Evolutionary conservation across 2,797 vertebrate genomes (phyloP), one percentile per base, ranked within the genome.

Genomic region (Mus spretus): DNA sequence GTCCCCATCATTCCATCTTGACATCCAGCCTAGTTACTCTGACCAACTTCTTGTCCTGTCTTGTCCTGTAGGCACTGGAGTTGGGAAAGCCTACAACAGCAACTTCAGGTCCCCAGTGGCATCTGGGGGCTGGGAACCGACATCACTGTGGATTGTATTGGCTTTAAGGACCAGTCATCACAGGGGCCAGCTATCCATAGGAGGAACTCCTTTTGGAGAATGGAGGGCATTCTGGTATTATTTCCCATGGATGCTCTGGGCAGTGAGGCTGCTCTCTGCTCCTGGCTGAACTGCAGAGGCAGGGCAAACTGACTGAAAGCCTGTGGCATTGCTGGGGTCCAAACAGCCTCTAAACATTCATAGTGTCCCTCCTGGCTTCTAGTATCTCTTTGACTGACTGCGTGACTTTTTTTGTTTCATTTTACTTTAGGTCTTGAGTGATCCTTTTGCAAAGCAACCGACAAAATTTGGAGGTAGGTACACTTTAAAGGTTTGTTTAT

Each of bases 1-100:
- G 31, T 22, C 75, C 61, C 86, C 63, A 17, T 34, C 8, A 0
- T 50, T 83, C 28, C 1, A 0, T 26, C 3, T 10, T 26, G 57
- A 50, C 34, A 6, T 4, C 34, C 3, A 3, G 1, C 61, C 28
- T 75, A 3, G 15, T 63, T 79, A 55, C 20, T 67, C 53, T 11
- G n/a, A 74, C 50, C 50, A 5, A 55, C 77, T 50, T 2, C n/a
- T 75, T 17, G 40, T 12, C 65, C 55, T 75, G 11, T 34, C 40
- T 14, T 44, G 65, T 65, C 86, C 37, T 3, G 37, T 14, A 53
- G 82, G 28, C 24, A 15, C 67, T 65, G 55, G 81, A 47, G 26
- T 31, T 37, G 40, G 83, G 11, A 82, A 55, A 3, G 34, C 37
- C 8, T 74, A 9, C 50, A 28, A 3, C n/a, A 24, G 40, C 3